Evolutionary conservation across 2,888 invertebrate genomes (phyloP), one percentile per base, ranked within the genome.

Genomic region (Chelonus formosanus): DNA sequence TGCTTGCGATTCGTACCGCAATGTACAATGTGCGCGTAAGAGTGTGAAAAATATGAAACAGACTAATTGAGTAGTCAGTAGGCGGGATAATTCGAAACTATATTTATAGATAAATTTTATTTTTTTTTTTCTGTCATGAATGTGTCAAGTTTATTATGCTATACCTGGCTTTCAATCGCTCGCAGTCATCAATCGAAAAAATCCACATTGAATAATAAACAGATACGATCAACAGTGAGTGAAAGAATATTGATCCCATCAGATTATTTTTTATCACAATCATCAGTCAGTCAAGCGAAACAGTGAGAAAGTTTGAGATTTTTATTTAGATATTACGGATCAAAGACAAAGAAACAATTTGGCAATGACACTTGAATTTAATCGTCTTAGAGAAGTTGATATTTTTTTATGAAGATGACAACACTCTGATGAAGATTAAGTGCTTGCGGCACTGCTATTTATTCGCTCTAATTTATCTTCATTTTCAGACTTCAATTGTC

Each of bases 391-490:
- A 43, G 43, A 54, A n/a, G 10, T 55, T 55, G 8, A 36, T 7
- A 35, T 34, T 20, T 57, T 31, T 45, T 57, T 45, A 44, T 6
- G 48, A n/a, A 36, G 34, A 54, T 59, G 47, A 57, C 58, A 45
- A 44, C 36, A 50, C 47, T 54, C 58, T 79, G 78, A 80, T 76
- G 78, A 81, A 81, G 80, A 81, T 81, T 78, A 79, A 81, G 77
- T 78, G 78, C 80, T 78, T 73, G 76, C 77, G 76, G 76, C 75
- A 77, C 79, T 79, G 79, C 75, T 76, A 75, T 78, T 80, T 78
- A 78, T 81, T 80, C 77, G 76, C 77, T 78, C 73, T 75, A 80
- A 80, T 81, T 80, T 77, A 80, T 81, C 80, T 79, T 78, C 75
- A 75, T 78, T 78, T 77, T 74, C 76, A 76, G 31, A 32, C 34